Conservation (phyloP, 2,797 vertebrate species). For the Lithobates sylvaticus region DNA sequence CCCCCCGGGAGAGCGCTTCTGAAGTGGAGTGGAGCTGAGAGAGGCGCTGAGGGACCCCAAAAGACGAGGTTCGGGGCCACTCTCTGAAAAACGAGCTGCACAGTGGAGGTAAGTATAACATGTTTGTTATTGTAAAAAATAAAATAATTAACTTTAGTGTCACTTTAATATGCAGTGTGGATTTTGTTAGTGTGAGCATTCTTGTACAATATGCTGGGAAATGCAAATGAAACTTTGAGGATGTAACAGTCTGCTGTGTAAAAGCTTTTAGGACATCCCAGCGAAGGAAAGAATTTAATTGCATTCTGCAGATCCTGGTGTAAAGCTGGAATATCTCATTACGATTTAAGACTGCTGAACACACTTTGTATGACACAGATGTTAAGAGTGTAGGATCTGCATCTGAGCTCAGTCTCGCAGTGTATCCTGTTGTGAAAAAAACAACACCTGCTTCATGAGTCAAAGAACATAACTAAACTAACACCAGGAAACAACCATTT, state of each 20-base stretch:
- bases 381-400: constrained; percentile 15
- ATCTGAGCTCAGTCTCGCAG: constrained; percentile 21
- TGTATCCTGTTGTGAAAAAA: constrained; percentile 38
- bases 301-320: constrained; percentile 44
- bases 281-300: constrained; percentile 36
- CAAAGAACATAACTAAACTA: constrained; percentile 16
- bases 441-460: constrained; percentile 47
- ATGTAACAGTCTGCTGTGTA: constrained; percentile 1
- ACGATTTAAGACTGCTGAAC: constrained; percentile 35
- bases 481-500: constrained; percentile 18
- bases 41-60: too few species aligned
- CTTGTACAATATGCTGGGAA: not conserved
- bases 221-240: not conserved
- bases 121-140: too few species aligned
- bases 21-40: too few species aligned
- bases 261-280: constrained; percentile 40
- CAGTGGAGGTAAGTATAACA: too few species aligned
- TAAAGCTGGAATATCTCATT: constrained; percentile 54
- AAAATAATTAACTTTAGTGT: too few species aligned
- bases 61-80: too few species aligned
- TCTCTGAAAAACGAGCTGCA: too few species aligned
- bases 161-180: not conserved
- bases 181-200: not conserved
- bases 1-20: too few species aligned
- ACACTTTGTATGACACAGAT: constrained; percentile 38